Evolutionary conservation across 2,797 vertebrate genomes (phyloP).

Genomic region (Oceanodroma leucorhoa): DNA sequence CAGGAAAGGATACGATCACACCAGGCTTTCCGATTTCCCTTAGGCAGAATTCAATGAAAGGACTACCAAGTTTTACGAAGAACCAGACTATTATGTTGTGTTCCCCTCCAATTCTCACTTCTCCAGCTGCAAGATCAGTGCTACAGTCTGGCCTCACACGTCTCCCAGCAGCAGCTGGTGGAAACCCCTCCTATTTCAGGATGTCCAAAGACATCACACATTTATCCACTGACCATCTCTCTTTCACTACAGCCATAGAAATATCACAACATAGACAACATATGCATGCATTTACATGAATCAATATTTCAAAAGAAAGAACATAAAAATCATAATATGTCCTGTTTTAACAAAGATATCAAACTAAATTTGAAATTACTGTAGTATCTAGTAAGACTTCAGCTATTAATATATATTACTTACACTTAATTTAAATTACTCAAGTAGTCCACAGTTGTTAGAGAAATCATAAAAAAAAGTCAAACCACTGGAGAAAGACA

Average conservation of each 20-base stretch:
- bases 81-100: neutral
- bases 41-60: neutral
- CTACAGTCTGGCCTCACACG: neutral
- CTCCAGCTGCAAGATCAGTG: neutral
- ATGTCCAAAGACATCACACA: neutral
- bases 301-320: neutral
- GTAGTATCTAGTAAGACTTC: neutral
- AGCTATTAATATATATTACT: neutral
- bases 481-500: neutral
- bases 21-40: neutral
- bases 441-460: neutral
- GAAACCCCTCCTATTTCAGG: neutral
- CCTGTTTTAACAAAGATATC: neutral
- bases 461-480: neutral
- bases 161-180: neutral
- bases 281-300: neutral
- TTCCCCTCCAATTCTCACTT: neutral
- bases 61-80: neutral
- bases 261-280: neutral
- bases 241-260: neutral
- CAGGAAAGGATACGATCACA: accelerated
- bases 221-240: neutral
- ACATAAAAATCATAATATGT: neutral
- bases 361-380: neutral
- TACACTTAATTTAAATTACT: neutral